Base-by-base conservation (phyloP, 2,888 invertebrate species). In the Apodemia zela region DNA sequence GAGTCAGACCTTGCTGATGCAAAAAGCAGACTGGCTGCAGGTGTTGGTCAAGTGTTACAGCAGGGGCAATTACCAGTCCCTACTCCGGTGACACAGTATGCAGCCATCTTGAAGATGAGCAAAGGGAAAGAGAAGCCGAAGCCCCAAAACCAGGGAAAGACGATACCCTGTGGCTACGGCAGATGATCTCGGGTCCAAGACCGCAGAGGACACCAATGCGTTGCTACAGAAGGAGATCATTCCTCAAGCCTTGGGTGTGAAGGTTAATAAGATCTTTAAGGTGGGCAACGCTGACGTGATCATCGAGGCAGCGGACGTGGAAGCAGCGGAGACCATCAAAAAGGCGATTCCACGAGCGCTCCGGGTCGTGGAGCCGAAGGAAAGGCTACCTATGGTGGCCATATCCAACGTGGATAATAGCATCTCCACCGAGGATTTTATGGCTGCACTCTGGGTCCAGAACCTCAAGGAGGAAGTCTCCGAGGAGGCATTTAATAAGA, bases 211-310 rank as follows among this genome's bases (percentile, higher is more conserved):
- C 8, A 47, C 47, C 0, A 47, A 47, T 17, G 47, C 47, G 3
- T 7, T n/a, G 0, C 17, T 47, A 1, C n/a, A 7, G 5, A 17
- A n/a, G 4, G 17, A n/a, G n/a, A n/a, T n/a, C n/a, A n/a, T n/a
- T n/a, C 47, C 47, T 3, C 47, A 47, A n/a, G 17, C 5, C 15
- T 7, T 47, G 4, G 47, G 47, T n/a, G 47, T 8, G 0, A 47
- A 47, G 4, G n/a, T 47, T 1, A 47, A 47, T 1, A 47, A 47
- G 17, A 7, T 47, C 0, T 2, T 47, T 5, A 67, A 60, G 35
- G 63, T 73, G 0, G 69, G 69, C 2, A 70, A 42, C 25, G 63
- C 64, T 0, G 72, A 70, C 0, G 65, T 70, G 0, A 59, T 68
- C 2, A 3, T 73, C 0, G 15, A 67, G 17, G 69, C 70, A 0